Base-by-base conservation (phyloP, 2,888 invertebrate genomes). In the Pimpla rufipes region DNA sequence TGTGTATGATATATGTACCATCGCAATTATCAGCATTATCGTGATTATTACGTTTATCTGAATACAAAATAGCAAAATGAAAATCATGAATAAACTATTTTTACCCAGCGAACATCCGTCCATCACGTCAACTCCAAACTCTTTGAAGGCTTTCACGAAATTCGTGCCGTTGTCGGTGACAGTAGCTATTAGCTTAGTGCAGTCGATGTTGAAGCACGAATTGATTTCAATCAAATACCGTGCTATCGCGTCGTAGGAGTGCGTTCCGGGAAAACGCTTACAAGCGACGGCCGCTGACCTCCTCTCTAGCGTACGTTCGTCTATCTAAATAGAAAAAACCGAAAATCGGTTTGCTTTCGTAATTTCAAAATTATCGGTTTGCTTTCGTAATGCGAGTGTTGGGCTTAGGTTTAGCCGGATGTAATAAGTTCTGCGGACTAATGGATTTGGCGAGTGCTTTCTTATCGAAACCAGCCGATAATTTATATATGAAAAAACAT, bases 161-260 rank as follows among this genome's bases (percentile, higher is more conserved):
- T 81, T 81, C n/a, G 81, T 76, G 23, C 68, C 76, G 67, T 76
- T 81, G 64, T 81, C 76, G n/a, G 81, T 76, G 11, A 81, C 40
- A 13, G 81, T 81, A n/a, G 68, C 76, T 21, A 75, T 42, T 35
- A 81, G 21, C 45, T 70, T 76, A 8, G 5, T 16, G 16, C 11
- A 29, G 29, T 29, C 40, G 13, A 80, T n/a, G 16, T 40, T 42
- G n/a, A 55, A 80, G n/a, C 74, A 55, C 13, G 11, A 5, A 21
- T 80, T 47, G 55, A 80, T 80, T 10, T 47, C 73, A 8, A 23
- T 37, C 40, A 80, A 40, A 18, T 45, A 18, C 13, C 13, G 21
- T 5, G 81, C 81, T 8, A 77, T 77, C 16, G 52, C 29, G n/a
- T 62, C 76, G 55, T 68, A 55, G 2, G 70, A 68, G 23, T 81